These are phyloP conservation scores for Aphidius colemani DNA, from an alignment of 2,888 invertebrate genomes.

Conservation along the genomic window DNA sequence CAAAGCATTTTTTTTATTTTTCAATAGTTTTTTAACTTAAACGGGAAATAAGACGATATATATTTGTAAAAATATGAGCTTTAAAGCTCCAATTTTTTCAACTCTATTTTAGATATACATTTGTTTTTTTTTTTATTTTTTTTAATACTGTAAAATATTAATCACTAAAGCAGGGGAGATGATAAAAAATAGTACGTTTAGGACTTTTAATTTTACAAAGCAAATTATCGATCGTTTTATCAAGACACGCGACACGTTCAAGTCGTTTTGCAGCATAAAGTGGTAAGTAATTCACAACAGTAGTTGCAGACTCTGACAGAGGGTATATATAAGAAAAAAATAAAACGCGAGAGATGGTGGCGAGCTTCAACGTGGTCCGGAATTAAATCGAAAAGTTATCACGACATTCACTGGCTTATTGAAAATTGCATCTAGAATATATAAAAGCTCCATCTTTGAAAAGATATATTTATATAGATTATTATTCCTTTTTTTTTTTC, in stretches of 20 bases:
- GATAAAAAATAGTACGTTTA: no score
- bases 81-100: not conserved
- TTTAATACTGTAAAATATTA: not conserved
- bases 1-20: no score
- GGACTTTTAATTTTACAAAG: conserved; percentile 3
- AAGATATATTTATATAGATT: no score
- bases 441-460: not conserved
- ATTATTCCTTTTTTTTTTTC: no score
- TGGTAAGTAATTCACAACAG: conserved; percentile 9
- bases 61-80: not conserved
- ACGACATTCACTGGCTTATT: conserved; percentile 10
- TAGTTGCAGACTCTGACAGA: no score
- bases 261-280: conserved; percentile 19
- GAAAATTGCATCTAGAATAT: conserved; percentile 11
- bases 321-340: no score
- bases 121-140: no score
- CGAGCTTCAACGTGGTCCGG: conserved; percentile 11
- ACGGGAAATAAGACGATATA: not conserved
- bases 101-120: not conserved
- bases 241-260: conserved; percentile 20
- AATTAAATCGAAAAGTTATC: conserved; percentile 21
- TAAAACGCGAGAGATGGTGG: not conserved
- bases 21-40: no score
- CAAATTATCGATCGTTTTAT: conserved; percentile 5
- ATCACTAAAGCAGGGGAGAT: no score